phyloP scores from a whole-genome alignment of 2,888 invertebrate species.

The Caenorhabditis zanzibari region DNA sequence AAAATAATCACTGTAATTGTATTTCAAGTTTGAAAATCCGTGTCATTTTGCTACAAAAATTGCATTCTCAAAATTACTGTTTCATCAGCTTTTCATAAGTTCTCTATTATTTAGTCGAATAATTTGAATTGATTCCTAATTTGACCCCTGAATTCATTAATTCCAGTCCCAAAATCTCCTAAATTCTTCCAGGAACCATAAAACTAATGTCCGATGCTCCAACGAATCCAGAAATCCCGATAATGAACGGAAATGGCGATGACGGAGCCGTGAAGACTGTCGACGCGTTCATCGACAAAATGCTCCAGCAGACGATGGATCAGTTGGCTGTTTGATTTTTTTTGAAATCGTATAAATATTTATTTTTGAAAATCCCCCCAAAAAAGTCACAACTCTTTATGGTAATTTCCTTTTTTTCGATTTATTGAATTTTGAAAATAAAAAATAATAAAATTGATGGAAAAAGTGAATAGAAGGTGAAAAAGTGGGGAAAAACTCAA shows the following conservation, averaged over 20 bases:
- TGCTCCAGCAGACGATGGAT: constrained; percentile 65
- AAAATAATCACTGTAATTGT: too few relatives aligned
- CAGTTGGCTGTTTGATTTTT: constrained; percentile 46
- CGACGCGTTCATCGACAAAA: constrained; percentile 59
- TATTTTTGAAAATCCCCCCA: constrained; percentile 14
- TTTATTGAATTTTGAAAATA: constrained; percentile 17
- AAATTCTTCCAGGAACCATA: constrained; percentile 65
- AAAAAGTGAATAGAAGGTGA: not conserved
- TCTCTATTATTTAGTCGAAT: too few relatives aligned
- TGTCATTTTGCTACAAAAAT: too few relatives aligned
- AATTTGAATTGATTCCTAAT: too few relatives aligned
- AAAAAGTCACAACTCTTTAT: constrained; percentile 21
- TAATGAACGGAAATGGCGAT: constrained; percentile 46
- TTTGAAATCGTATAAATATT: constrained; percentile 22
- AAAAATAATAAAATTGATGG: not conserved
- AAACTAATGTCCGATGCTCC: constrained; percentile 70
- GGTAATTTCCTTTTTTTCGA: constrained; percentile 26
- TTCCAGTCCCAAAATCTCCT: too few relatives aligned
- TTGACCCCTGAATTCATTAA: too few relatives aligned
- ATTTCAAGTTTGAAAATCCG: too few relatives aligned
- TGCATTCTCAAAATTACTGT: too few relatives aligned
- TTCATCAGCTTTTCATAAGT: too few relatives aligned
- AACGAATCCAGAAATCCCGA: constrained; percentile 54
- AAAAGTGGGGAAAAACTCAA: constrained; percentile 9
- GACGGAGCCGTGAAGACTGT: constrained; percentile 43